phyloP scores from a whole-genome alignment of 1,140 invertebrate species.

The Atta cephalotes region DNA sequence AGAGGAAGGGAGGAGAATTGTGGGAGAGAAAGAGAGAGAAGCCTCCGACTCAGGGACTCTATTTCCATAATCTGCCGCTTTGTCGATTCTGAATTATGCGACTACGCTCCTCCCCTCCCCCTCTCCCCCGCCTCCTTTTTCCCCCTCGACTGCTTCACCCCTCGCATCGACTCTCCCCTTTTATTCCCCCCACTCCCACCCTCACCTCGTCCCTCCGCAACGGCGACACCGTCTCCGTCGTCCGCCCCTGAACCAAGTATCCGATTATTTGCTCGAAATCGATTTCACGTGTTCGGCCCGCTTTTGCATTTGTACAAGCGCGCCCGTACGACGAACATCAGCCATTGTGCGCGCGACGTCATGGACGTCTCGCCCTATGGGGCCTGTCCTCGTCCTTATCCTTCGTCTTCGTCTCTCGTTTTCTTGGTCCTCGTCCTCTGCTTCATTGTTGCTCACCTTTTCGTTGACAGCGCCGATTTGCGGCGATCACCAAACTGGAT shows the following conservation, averaged over 20 bases:
- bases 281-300: slow-evolving; percentile 83
- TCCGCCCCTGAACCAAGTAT: slow-evolving; percentile 79
- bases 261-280: slow-evolving; percentile 85
- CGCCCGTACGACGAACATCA: slow-evolving; percentile 72
- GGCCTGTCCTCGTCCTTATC: slow-evolving; percentile 34
- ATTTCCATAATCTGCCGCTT: slow-evolving; percentile 86
- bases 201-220: not conserved
- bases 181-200: slow-evolving; percentile 37
- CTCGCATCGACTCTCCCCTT: slow-evolving; percentile 49
- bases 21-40: slow-evolving; percentile 68
- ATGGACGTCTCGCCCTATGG: slow-evolving; percentile 63
- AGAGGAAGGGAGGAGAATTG: slow-evolving; percentile 34
- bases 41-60: slow-evolving; percentile 82
- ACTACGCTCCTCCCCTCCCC: slow-evolving; percentile 81
- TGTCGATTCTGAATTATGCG: slow-evolving; percentile 86
- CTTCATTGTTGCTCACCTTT: slow-evolving; percentile 52
- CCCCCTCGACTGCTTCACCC: slow-evolving; percentile 66
- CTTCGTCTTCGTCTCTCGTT: slow-evolving; percentile 42
- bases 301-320: slow-evolving; percentile 80
- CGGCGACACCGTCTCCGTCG: slow-evolving; percentile 52
- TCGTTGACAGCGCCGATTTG: slow-evolving; percentile 21
- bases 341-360: slow-evolving; percentile 58
- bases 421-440: slow-evolving; percentile 16
- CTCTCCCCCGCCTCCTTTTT: slow-evolving; percentile 65
- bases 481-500: slow-evolving; percentile 25